Evolutionary conservation across 2,113 vertebrate genomes (phyloP), one percentile per base, ranked within the genome.

Genomic region (Oxyruncus cristatus): DNA sequence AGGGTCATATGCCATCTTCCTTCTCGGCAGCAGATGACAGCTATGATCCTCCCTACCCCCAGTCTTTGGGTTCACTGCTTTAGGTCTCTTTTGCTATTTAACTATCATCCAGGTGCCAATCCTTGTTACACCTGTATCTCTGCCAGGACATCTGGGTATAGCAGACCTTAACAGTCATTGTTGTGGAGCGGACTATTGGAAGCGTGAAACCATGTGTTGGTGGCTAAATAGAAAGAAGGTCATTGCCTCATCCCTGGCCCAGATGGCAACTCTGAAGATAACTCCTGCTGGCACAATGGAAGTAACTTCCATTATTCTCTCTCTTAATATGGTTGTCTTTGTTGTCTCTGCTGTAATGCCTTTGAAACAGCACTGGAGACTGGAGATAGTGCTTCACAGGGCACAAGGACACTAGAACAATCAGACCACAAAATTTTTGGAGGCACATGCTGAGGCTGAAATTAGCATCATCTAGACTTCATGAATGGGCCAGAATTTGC

Each of bases 381-480:
- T 79, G 78, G 11, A 92, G 17, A 19, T 18, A 35, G 14, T 14
- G 24, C 32, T 73, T 77, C 19, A 7, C 11, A n/a, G 33, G 56
- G 14, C 27, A 28, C 4, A 15, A 72, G 22, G 37, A 37, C 39
- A 27, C 12, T 52, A 24, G 35, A 82, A 78, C 33, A 35, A n/a
- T 41, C 24, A 47, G 44, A 12, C 16, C 32, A 61, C 21, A 27
- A 14, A 19, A 14, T 35, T 68, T 79, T 61, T 49, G 66, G 67
- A 20, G 6, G 5, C n/a, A 39, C 22, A 28, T 44, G 4, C 50
- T 73, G 28, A 14, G 13, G 9, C 39, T 62, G 58, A 46, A 86
- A 50, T 62, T 5, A 1, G 24, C 1, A 0, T 21, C 2, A 1
- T 19, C 5, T 32, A 9, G 53, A 41, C 17, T n/a, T 17, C 2